phyloP scores from a whole-genome alignment of 2,888 invertebrate species.

The Poecilobothrus nobilitatus region DNA sequence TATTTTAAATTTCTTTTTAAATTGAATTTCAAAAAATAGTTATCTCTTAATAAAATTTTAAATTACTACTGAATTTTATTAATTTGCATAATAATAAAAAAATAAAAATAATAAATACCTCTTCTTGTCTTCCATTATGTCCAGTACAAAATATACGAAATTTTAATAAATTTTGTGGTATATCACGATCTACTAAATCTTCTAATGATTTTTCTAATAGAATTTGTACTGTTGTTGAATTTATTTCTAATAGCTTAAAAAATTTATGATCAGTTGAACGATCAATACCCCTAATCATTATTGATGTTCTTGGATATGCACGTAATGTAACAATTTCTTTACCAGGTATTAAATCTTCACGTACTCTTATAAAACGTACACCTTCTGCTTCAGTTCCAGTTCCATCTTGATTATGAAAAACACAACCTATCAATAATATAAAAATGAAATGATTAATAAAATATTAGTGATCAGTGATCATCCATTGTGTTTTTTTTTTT shows the following conservation, averaged over 20 bases:
- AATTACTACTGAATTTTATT: too few species aligned
- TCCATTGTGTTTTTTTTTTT: too few species aligned
- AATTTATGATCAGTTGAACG: conserved; percentile 39
- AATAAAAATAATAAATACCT: conserved; percentile 27
- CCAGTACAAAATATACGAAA: conserved; percentile 63
- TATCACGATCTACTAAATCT: conserved; percentile 69
- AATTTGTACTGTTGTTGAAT: conserved; percentile 67
- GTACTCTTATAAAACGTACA: conserved; percentile 73
- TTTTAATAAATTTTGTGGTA: conserved; percentile 72
- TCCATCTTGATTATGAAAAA: conserved; percentile 63
- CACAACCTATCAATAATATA: conserved; percentile 57
- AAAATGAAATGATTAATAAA: neutral
- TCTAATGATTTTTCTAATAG: conserved; percentile 69
- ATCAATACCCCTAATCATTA: conserved; percentile 36
- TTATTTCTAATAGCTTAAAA: conserved; percentile 53
- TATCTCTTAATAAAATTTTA: too few species aligned
- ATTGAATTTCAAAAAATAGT: too few species aligned
- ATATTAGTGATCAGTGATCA: neutral
- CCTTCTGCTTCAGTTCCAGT: conserved; percentile 53
- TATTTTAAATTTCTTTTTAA: too few species aligned
- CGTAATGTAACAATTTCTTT: conserved; percentile 69
- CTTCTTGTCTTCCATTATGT: conserved; percentile 38
- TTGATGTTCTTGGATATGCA: conserved; percentile 65
- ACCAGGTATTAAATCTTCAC: conserved; percentile 69
- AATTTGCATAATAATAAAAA: too few species aligned